Conservation (phyloP, 2,888 invertebrate species). For the Capitulum mitella region DNA sequence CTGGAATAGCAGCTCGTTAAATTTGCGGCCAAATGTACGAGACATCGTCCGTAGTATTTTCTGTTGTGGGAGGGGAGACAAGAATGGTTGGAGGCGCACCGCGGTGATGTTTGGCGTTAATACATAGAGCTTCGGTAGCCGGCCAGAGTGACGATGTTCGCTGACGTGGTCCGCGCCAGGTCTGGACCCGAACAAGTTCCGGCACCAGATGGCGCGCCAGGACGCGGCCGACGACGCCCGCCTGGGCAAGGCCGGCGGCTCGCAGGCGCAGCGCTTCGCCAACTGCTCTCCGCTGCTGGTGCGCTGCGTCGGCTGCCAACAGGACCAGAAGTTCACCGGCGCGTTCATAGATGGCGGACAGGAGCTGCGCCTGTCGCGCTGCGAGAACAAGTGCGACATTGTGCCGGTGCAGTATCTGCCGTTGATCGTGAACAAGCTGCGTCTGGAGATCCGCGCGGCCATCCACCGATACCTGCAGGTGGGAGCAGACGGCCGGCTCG, state of each 20-base stretch:
- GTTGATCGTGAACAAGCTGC: constrained; percentile 65
- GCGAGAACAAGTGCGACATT: constrained; percentile 62
- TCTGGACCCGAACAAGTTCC: constrained; percentile 29
- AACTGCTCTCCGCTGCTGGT: constrained; percentile 26
- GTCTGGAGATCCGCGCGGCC: constrained; percentile 57
- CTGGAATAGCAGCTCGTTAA: too few relatives aligned
- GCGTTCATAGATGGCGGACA: constrained; percentile 40
- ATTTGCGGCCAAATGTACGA: too few relatives aligned
- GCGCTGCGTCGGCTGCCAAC: constrained; percentile 15
- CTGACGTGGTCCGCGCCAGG: too few relatives aligned
- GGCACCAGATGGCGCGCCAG: background rate
- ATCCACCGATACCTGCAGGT: constrained; percentile 66
- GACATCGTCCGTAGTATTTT: too few relatives aligned
- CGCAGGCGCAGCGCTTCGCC: constrained; percentile 24
- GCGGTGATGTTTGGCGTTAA: too few relatives aligned
- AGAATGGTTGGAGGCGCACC: too few relatives aligned
- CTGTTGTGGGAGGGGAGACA: too few relatives aligned
- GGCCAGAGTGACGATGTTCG: too few relatives aligned
- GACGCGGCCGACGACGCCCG: constrained; percentile 8
- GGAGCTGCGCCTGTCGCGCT: constrained; percentile 52
- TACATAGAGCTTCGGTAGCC: too few relatives aligned
- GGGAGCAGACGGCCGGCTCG: too few relatives aligned
- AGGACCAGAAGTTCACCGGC: constrained; percentile 25
- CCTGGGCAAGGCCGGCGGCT: background rate
- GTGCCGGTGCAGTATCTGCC: constrained; percentile 59